Percentiles rank a stretch among this genome's conserved stretches.
Evolutionary conservation across 2,888 invertebrate species (phyloP).

Genomic region (Bugulina stolonifera): DNA sequence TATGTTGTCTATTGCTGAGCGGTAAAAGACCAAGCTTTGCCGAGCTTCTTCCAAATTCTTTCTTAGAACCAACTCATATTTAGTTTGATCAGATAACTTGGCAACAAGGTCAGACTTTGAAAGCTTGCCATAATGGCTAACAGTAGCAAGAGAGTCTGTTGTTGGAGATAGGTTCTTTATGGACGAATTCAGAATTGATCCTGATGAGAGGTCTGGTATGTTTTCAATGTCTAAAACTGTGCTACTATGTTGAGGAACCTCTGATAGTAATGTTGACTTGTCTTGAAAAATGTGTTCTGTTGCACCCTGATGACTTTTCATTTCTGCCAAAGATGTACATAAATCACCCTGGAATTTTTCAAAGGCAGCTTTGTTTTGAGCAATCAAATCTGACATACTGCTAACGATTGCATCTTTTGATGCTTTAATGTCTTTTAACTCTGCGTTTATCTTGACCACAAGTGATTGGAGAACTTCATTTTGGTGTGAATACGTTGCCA

Average conservation of each 20-base stretch:
- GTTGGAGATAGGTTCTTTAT: neutral
- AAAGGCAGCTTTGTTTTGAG: neutral
- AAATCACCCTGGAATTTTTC: neutral
- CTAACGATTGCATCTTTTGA: neutral
- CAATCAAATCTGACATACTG: neutral
- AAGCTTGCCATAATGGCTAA: neutral
- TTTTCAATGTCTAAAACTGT: neutral
- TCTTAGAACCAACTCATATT: conserved; percentile 4
- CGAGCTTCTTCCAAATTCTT: conserved; percentile 1
- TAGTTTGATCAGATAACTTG: conserved; percentile 4
- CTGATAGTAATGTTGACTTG: neutral
- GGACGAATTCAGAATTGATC: neutral
- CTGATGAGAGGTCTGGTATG: neutral
- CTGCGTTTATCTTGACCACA: neutral
- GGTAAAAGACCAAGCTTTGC: conserved; percentile 6
- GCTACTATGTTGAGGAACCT: neutral
- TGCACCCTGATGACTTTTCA: neutral
- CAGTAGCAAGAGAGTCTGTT: neutral
- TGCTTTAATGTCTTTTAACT: neutral
- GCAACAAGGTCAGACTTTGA: conserved; percentile 16
- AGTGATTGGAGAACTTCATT: neutral
- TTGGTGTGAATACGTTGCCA: neutral
- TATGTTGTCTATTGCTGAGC: conserved; percentile 22
- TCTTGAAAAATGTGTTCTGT: neutral
- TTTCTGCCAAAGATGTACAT: neutral